Conservation (phyloP, 2,113 vertebrate species). For the Echinops telfairi region DNA sequence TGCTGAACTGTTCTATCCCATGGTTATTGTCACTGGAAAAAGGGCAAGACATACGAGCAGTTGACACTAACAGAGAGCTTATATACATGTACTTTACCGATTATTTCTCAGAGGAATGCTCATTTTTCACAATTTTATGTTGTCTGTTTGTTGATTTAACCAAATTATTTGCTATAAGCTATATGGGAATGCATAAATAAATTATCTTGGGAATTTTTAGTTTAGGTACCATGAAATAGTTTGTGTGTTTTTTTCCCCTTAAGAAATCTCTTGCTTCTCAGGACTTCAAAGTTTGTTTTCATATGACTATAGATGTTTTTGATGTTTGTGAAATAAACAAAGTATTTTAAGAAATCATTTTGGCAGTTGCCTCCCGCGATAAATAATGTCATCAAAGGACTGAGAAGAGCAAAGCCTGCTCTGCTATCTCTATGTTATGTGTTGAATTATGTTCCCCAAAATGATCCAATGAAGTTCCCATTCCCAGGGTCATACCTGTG, state of each 20-base stretch:
- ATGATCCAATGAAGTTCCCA: background rate
- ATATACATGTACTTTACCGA: background rate
- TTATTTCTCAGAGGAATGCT: background rate
- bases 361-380: background rate
- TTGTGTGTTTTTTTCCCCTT: background rate
- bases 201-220: background rate
- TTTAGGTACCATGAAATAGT: background rate
- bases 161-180: background rate
- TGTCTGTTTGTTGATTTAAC: slow-evolving; percentile 43
- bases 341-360: slow-evolving; percentile 26
- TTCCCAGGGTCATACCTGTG: background rate
- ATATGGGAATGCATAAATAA: background rate
- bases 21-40: background rate
- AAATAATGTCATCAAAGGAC: slow-evolving; percentile 18
- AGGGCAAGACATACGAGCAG: background rate
- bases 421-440: background rate
- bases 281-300: slow-evolving; percentile 31
- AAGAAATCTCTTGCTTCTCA: background rate
- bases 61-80: background rate
- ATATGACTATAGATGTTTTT: background rate
- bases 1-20: background rate
- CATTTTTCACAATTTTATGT: background rate
- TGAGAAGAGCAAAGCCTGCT: background rate
- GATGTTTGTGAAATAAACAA: slow-evolving; percentile 29
- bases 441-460: background rate